Evolutionary conservation across 1,140 invertebrate species (phyloP).

Genomic region (Antheraea pernyi): DNA sequence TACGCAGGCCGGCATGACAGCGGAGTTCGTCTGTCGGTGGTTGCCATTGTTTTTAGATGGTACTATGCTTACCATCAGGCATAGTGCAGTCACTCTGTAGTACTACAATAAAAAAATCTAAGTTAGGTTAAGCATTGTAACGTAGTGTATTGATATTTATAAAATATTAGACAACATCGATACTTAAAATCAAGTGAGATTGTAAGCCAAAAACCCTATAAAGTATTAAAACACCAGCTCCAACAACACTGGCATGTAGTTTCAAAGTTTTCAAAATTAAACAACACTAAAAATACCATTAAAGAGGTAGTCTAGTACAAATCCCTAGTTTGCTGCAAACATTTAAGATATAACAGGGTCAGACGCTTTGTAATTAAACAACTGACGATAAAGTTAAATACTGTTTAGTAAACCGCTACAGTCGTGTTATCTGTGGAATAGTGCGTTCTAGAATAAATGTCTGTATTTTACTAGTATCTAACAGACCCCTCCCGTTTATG

Average conservation of each 20-base stretch:
- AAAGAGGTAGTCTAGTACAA: background rate
- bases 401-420: background rate
- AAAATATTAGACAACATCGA: too few species aligned
- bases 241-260: background rate
- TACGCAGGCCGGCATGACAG: too few species aligned
- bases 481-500: slow-evolving; percentile 3
- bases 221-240: too few species aligned
- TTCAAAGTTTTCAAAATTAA: background rate
- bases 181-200: too few species aligned
- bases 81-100: too few species aligned
- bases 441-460: background rate
- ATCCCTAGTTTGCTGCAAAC: background rate
- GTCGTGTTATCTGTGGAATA: background rate
- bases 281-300: background rate
- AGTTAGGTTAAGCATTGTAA: too few species aligned
- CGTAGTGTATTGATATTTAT: too few species aligned
- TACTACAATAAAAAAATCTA: too few species aligned
- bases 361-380: background rate
- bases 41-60: too few species aligned
- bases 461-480: background rate
- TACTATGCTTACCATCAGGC: too few species aligned
- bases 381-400: background rate
- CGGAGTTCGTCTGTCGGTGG: too few species aligned
- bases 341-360: background rate
- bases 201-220: too few species aligned